Conservation (phyloP, 2,888 invertebrate species). For the Carterocephalus palaemon region DNA sequence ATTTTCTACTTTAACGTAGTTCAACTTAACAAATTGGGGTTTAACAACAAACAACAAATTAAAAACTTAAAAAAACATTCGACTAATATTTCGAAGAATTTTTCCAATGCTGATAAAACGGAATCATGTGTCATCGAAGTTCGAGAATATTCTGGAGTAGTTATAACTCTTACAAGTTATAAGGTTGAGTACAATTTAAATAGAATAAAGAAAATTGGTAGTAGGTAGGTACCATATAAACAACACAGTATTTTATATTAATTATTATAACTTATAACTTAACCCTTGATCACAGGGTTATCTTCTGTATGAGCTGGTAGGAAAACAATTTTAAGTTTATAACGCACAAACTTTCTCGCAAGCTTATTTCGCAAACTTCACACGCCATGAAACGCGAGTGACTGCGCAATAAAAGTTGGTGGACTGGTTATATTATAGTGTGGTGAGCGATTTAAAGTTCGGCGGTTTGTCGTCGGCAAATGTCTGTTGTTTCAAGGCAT, state of each 20-base stretch:
- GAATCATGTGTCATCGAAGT: no score
- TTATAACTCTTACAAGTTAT: no score
- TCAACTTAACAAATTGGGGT: no score
- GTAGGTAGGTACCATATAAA: no score
- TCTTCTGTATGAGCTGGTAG: conserved; percentile 4
- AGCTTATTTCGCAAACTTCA: conserved; percentile 43
- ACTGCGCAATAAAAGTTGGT: conserved; percentile 40
- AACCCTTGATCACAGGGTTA: background rate
- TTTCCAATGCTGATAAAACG: no score
- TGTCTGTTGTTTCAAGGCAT: background rate
- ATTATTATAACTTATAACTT: background rate
- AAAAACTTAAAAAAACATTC: no score
- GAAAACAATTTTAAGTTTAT: conserved; percentile 37
- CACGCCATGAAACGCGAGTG: conserved; percentile 41
- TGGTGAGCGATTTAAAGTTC: conserved; percentile 5
- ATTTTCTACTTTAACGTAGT: no score
- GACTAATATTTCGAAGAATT: no score
- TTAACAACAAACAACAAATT: no score
- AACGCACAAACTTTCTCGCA: conserved; percentile 30
- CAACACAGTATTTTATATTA: background rate
- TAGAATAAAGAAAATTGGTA: no score
- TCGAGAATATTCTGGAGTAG: no score
- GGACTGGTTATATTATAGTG: conserved; percentile 5
- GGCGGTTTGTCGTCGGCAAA: conserved; percentile 2
- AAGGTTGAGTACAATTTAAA: no score